Evolutionary conservation across 2,797 vertebrate species (phyloP), one percentile per base, ranked within the genome.

Genomic region (Bradypodion pumilum): DNA sequence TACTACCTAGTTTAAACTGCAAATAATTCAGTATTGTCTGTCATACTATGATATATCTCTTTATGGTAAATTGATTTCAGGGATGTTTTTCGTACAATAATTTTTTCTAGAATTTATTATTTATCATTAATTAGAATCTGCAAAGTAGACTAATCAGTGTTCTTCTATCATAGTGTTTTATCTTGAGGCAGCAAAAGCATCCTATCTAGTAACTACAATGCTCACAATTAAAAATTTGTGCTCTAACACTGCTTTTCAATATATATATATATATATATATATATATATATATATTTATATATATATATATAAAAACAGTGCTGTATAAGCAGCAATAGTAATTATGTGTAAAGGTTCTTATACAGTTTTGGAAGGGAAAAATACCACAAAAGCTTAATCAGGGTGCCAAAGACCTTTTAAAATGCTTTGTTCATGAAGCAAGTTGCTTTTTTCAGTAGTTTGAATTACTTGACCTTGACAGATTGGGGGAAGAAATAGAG

Each of bases 381-480:
- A 4, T 15, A 70, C 95, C 95, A 96, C 83, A 93, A 95, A 94
- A 94, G 94, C 93, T 95, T 96, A 96, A 96, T 94, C 69, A 52
- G 74, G 37, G 29, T 56, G 74, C 46, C 7, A 93, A 93, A 94
- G 95, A 94, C 91, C 91, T 56, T 21, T 3, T 56, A 56, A 56
- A 56, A 52, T 56, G 52, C 94, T 96, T 96, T 96, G 95, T 96
- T 96, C 95, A 95, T 96, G 94, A 96, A 96, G 96, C 93, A 94
- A 94, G 94, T 95, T 96, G 93, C 95, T 95, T 95, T 93, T 88
- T 44, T 96, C 96, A 95, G 95, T 89, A 95, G 95, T 96, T 95
- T 95, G 95, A 96, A 95, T 94, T 93, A 93, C 95, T 96, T 96
- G 95, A 97, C 96, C 96, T 96, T 96, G 95, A 96, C 95, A 96